Base-by-base conservation (phyloP, 2,888 invertebrate genomes). In the Sesamia inferens region DNA sequence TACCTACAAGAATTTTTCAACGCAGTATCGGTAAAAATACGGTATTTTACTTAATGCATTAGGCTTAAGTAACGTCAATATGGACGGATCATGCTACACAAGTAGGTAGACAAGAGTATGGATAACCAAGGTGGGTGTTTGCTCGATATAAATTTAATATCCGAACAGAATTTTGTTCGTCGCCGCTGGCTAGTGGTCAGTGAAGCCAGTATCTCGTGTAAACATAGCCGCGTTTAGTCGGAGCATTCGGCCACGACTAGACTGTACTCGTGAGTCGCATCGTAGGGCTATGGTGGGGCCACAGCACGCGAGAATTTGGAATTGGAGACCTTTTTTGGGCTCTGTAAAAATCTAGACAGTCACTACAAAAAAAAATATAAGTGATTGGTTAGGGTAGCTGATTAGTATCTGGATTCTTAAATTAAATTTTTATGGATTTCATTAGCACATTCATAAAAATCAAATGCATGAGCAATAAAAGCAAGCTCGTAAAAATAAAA, bases 171-270 rank as follows among this genome's bases (percentile, higher is more conserved):
- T 92, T 91, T 90, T 89, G 91, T 88, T 85, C 87, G 81, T 91
- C 85, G 92, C 93, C 92, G 82, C 85, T 83, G 92, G 93, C 91
- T 87, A 91, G 91, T 91, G 90, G 91, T 89, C 87, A 87, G 90
- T 84, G 71, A 78, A 76, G 75, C 51, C 75, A 62, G 75, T 71
- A 89, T 90, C 90, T 89, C 91, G 88, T 93, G 93, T 93, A 94
- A 94, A 93, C 92, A 93, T 86, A 87, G 88, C 83, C 88, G 90
- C 89, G 90, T 91, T 93, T 92, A 91, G 92, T 90, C 78, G 81
- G 84, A 86, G 88, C 85, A 82, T 85, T 83, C 80, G 82, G 88
- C 86, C 77, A 83, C 85, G 86, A 81, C 81, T 78, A 71, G 75
- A 70, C 81, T 84, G 83, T 81, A 84, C 85, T 89, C 85, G 86